Base-by-base conservation (phyloP, 2,888 invertebrate genomes). In the Xylota sylvarum region DNA sequence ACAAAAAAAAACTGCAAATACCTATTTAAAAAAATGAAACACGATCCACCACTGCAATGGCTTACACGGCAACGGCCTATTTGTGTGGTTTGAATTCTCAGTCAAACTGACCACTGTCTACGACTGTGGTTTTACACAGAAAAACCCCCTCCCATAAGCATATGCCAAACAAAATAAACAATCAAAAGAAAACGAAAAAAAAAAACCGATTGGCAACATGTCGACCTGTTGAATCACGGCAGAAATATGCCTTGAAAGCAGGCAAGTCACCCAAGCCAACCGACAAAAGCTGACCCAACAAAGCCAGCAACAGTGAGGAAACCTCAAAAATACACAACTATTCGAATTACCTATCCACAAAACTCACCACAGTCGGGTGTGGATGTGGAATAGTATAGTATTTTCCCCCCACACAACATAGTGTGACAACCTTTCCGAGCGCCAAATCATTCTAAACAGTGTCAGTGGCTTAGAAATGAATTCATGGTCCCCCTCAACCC, bases 221-320 rank as follows among this genome's bases (percentile, higher is more conserved):
- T 69, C 72, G 81, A 86, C 86, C 77, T 86, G 86, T 86, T 86
- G 86, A 86, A 82, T 86, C 86, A 86, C 77, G 43, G 73, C 73
- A 40, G 48, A 86, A 81, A 65, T 72, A 81, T 77, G 50, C 32
- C 37, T 37, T 62, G 3, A 76, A 70, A 78, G 23, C 72, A 78
- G 65, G 65, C 70, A 78, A 78, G 55, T 37, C 79, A 70, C 55
- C 72, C 56, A 67, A 55, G 46, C 48, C 69, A 73, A 40, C 67
- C n/a, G n/a, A 60, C 50, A 64, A 43, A 48, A 72, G 72, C 58
- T 78, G 48, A 7, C 19, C 43, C 9, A 46, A 65, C 35, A 55
- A 55, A 52, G 17, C n/a, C 7, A 74, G 35, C 64, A 40, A 80
- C 37, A 35, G 43, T 46, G 35, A 40, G 65, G 81, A 81, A 86